These are phyloP conservation scores for Gonocerus acuteangulatus DNA, from an alignment of 2,888 invertebrate genomes.

Conservation along the genomic window DNA sequence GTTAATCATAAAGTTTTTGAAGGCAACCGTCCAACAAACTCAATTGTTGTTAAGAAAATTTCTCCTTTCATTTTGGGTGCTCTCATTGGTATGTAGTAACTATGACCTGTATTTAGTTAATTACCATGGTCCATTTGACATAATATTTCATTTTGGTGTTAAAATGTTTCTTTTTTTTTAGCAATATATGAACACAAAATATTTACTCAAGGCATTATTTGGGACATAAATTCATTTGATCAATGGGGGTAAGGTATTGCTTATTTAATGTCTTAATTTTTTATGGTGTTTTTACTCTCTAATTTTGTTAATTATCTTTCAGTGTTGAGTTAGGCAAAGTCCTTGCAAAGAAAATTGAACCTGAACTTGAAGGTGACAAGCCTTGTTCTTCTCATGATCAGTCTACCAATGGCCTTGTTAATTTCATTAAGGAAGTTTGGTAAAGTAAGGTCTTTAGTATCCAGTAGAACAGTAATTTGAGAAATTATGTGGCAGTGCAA, in stretches of 20 bases:
- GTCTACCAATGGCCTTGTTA: conserved; percentile 95
- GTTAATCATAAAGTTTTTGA: conserved; percentile 93
- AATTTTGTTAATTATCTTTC: conserved; percentile 38
- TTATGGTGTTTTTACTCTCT: neutral
- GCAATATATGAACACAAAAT: conserved; percentile 99
- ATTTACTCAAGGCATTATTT: conserved; percentile 94
- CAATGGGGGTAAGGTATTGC: conserved; percentile 79
- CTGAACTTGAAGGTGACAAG: conserved; percentile 66
- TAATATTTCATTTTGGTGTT: neutral
- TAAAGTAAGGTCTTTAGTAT: conserved; percentile 20
- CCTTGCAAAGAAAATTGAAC: conserved; percentile 95
- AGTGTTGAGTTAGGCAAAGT: conserved; percentile 97
- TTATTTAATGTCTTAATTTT: neutral
- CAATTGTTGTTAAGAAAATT: conserved; percentile 82
- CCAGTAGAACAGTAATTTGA: no score
- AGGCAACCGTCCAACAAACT: conserved; percentile 96
- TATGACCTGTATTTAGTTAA: conserved; percentile 9
- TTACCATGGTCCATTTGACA: conserved; percentile 9
- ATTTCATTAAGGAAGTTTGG: conserved; percentile 64
- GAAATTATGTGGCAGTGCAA: no score
- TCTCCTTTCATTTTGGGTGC: conserved; percentile 90
- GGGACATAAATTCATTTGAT: conserved; percentile 99
- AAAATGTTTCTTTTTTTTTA: conserved; percentile 41
- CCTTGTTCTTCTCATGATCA: conserved; percentile 75
- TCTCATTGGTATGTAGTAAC: conserved; percentile 65